A percentile compares a stretch with the other conserved stretches of the same genome.
Evolutionary conservation across 2,888 invertebrate genomes (phyloP).

Genomic region (Callimorpha dominula): DNA sequence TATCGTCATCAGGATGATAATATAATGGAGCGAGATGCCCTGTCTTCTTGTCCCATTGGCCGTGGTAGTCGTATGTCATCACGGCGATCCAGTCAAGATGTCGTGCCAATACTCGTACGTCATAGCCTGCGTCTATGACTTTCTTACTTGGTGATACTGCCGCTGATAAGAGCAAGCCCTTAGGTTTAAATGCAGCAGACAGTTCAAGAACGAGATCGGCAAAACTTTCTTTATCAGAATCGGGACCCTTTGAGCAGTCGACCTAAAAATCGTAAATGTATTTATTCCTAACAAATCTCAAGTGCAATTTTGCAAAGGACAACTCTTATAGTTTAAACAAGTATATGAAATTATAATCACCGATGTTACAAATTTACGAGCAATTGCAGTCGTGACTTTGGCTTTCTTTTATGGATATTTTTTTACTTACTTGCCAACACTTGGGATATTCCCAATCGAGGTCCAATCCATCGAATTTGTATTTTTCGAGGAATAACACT

Average conservation of each 20-base stretch:
- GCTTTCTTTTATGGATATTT: background rate
- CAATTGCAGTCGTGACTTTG: background rate
- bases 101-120: constrained; percentile 91
- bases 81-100: constrained; percentile 96
- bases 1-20: constrained; percentile 93
- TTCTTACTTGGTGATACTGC: constrained; percentile 96
- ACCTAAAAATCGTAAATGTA: constrained; percentile 82
- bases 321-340: background rate
- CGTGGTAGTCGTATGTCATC: constrained; percentile 97
- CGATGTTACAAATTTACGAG: background rate
- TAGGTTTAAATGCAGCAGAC: constrained; percentile 88
- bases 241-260: constrained; percentile 94
- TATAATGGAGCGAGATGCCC: constrained; percentile 96
- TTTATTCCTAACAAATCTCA: background rate
- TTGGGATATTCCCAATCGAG: constrained; percentile 98
- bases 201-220: constrained; percentile 91
- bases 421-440: constrained; percentile 90
- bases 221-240: constrained; percentile 94
- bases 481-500: constrained; percentile 91
- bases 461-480: constrained; percentile 97
- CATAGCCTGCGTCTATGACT: constrained; percentile 95
- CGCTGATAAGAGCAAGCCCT: constrained; percentile 91
- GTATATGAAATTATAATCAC: background rate
- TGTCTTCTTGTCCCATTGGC: constrained; percentile 96
- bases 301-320: background rate